Evolutionary conservation across 2,888 invertebrate species (phyloP).

Genomic region (Agapostemon virescens): DNA sequence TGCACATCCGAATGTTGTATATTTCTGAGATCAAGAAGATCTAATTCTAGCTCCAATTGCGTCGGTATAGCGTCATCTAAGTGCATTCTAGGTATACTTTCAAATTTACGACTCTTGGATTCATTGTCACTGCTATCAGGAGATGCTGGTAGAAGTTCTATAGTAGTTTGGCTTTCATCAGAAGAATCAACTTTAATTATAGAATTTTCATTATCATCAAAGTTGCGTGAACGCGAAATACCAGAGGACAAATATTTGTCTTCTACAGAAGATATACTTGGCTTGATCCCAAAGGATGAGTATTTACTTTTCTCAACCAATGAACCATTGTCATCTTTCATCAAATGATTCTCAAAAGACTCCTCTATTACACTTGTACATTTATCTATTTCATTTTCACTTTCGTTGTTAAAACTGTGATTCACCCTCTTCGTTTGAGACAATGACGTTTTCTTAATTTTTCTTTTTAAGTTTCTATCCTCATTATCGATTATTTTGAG

Average conservation of each 20-base stretch:
- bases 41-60: slow-evolving; percentile 75
- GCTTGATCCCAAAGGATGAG: slow-evolving; percentile 26
- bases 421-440: not conserved
- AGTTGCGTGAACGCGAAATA: slow-evolving; percentile 13
- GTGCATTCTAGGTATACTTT: slow-evolving; percentile 59
- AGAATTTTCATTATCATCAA: slow-evolving; percentile 54
- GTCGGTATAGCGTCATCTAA: slow-evolving; percentile 74
- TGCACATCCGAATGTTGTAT: slow-evolving; percentile 65
- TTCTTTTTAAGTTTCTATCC: slow-evolving; percentile 9
- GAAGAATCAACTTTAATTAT: slow-evolving; percentile 77
- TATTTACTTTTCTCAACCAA: slow-evolving; percentile 38
- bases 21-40: slow-evolving; percentile 71
- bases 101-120: slow-evolving; percentile 36
- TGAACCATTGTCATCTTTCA: slow-evolving; percentile 16
- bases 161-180: slow-evolving; percentile 78
- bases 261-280: slow-evolving; percentile 18
- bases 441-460: not conserved
- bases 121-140: slow-evolving; percentile 67
- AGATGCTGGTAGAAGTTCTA: slow-evolving; percentile 76
- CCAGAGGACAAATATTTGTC: slow-evolving; percentile 22
- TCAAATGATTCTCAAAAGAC: slow-evolving; percentile 19
- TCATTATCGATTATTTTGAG: slow-evolving; percentile 7
- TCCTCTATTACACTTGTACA: not conserved
- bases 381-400: slow-evolving; percentile 12
- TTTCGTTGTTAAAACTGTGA: slow-evolving; percentile 6